These are phyloP conservation scores for Ophion costatus DNA, from an alignment of 2,888 invertebrate genomes.

Conservation along the genomic window DNA sequence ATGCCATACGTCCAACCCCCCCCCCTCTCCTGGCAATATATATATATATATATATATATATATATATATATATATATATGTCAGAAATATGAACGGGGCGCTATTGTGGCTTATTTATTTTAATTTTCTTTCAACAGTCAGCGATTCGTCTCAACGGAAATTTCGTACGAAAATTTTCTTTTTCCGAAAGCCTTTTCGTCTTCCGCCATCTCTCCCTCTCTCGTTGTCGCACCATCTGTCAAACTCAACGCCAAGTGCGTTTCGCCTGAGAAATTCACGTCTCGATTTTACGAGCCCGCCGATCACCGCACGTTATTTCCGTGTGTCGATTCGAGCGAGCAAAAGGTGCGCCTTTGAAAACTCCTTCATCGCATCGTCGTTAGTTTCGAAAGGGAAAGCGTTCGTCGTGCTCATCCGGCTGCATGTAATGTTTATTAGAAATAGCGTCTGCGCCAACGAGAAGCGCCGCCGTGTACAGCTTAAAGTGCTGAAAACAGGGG, in stretches of 20 bases:
- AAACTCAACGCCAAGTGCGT: neutral
- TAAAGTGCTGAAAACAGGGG: neutral
- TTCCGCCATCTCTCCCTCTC: neutral
- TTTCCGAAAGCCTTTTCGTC: neutral
- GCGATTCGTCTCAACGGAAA: neutral
- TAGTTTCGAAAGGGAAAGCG: slow-evolving; percentile 64
- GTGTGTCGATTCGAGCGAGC: slow-evolving; percentile 32
- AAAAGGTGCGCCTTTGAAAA: slow-evolving; percentile 36
- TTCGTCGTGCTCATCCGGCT: slow-evolving; percentile 42
- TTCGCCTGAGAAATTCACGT: slow-evolving; percentile 38
- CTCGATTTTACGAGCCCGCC: slow-evolving; percentile 39
- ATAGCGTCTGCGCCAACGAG: slow-evolving; percentile 21
- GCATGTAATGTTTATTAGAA: slow-evolving; percentile 46
- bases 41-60: too few species aligned
- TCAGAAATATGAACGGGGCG: neutral
- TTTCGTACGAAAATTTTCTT: neutral
- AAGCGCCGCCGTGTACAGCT: neutral
- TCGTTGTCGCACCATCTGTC: neutral
- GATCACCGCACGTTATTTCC: slow-evolving; percentile 36
- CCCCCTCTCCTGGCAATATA: neutral
- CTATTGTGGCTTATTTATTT: neutral
- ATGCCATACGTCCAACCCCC: neutral
- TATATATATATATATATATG: too few species aligned
- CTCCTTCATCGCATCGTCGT: slow-evolving; percentile 10
- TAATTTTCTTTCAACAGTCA: neutral